phyloP scores from a whole-genome alignment of 2,888 invertebrate species.

The Sphaerophoria taeniata region DNA sequence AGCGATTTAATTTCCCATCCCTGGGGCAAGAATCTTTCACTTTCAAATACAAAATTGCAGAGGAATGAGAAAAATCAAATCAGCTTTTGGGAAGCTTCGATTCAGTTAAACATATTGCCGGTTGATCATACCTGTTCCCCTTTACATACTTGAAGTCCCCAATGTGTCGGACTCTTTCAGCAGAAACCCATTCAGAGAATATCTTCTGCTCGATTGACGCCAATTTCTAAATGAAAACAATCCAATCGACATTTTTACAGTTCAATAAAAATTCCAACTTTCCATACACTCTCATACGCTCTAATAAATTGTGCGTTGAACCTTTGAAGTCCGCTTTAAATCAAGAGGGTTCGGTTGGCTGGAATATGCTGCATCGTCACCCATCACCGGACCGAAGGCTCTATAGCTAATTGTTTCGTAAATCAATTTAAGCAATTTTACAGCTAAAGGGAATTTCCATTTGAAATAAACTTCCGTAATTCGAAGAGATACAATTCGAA shows the following conservation, averaged over 20 bases:
- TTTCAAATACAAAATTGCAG: constrained; percentile 16
- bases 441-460: constrained; percentile 27
- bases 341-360: too few species aligned
- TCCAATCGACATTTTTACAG: constrained; percentile 54
- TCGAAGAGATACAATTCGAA: constrained; percentile 27
- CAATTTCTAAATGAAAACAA: constrained; percentile 70
- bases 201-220: constrained; percentile 65
- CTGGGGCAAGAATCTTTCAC: constrained; percentile 32
- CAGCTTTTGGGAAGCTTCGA: too few species aligned
- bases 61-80: not conserved
- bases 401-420: constrained; percentile 39
- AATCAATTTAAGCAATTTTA: constrained; percentile 59
- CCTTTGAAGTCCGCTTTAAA: not conserved
- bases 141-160: not conserved
- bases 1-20: constrained; percentile 58
- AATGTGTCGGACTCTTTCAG: not conserved
- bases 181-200: constrained; percentile 48
- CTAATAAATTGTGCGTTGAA: not conserved
- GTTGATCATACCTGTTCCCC: not conserved
- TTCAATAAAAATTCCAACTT: constrained; percentile 43
- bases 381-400: not conserved
- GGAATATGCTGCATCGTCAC: not conserved
- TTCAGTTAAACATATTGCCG: too few species aligned
- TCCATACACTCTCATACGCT: not conserved
- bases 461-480: constrained; percentile 11